Evolutionary conservation across 2,888 invertebrate species (phyloP).

Genomic region (Cerceris rybyensis): DNA sequence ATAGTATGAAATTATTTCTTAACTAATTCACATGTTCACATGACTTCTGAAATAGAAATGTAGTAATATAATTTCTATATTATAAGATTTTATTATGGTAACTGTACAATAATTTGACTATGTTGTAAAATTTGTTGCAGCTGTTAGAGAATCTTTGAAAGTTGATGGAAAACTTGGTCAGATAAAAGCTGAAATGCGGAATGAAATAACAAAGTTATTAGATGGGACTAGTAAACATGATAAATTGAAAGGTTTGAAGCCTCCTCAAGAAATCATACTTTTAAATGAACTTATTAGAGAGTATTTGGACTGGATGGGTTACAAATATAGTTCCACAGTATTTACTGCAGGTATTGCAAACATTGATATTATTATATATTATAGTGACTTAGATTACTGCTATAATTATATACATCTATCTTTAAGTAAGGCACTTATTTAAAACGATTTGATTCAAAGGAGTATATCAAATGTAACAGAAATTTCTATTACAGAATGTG

Average conservation of each 20-base stretch:
- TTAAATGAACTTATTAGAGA: conserved; percentile 87
- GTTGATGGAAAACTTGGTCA: conserved; percentile 75
- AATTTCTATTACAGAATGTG: conserved; percentile 72
- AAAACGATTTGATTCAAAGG: too few species aligned
- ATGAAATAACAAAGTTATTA: conserved; percentile 77
- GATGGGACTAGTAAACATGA: conserved; percentile 70
- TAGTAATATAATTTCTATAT: too few species aligned
- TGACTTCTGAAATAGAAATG: too few species aligned
- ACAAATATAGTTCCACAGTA: conserved; percentile 85
- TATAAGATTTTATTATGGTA: too few species aligned
- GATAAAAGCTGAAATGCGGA: conserved; percentile 78
- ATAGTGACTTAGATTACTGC: too few species aligned
- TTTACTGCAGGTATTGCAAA: conserved; percentile 82
- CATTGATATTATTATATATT: neutral
- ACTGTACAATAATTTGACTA: neutral
- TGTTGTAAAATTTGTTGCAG: conserved; percentile 53
- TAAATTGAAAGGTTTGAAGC: conserved; percentile 66
- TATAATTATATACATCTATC: too few species aligned
- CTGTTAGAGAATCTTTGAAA: conserved; percentile 78
- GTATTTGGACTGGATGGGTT: conserved; percentile 88
- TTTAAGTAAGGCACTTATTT: too few species aligned
- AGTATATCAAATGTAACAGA: neutral
- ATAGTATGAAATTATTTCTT: too few species aligned
- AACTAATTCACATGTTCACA: too few species aligned
- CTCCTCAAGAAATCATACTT: conserved; percentile 79